Evolutionary conservation across 2,113 vertebrate genomes (phyloP), one percentile per base, ranked within the genome.

Genomic region (Paramisgurnus dabryanus): DNA sequence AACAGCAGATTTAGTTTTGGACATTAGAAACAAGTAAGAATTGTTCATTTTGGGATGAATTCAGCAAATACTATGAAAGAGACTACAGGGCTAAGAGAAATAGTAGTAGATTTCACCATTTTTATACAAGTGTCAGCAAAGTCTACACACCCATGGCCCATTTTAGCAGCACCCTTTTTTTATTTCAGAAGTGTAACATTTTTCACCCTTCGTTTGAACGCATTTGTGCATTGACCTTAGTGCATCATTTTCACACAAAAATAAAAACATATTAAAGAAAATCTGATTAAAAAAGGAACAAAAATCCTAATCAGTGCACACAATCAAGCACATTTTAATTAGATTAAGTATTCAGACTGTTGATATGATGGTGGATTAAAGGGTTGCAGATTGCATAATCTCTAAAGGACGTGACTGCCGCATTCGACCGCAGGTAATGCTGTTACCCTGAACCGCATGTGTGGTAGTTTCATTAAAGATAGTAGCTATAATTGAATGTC

Each of bases 331-430:
- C 84, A 84, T 76, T 12, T 82, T 87, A 86, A 90, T 87, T 87
- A 89, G 80, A 88, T 80, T 41, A 82, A 79, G 64, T 86, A 80
- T 89, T 87, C 84, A 85, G 39, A 47, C 63, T 10, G 80, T 61
- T 88, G 85, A 86, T 89, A 85, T 83, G 67, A 76, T 82, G 41
- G 71, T 49, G 78, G 84, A 86, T 89, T 87, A 85, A 70, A 65
- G 55, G 79, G 85, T 67, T 79, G 10, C 60, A 85, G 77, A 79
- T 80, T 85, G 84, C 61, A 57, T 84, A 78, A 80, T 87, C 73
- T 64, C 65, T 11, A 68, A 49, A 78, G 71, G 60, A 65, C 57
- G 17, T 41, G 67, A 47, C 41, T 76, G 43, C 53, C 75, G 18
- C 17, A 57, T 9, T 13, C 47, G 34, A 57, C 41, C 45, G 6